Conservation (phyloP, 53 echinoderm and acorn worm species). For the Paracentrotus lividus region DNA sequence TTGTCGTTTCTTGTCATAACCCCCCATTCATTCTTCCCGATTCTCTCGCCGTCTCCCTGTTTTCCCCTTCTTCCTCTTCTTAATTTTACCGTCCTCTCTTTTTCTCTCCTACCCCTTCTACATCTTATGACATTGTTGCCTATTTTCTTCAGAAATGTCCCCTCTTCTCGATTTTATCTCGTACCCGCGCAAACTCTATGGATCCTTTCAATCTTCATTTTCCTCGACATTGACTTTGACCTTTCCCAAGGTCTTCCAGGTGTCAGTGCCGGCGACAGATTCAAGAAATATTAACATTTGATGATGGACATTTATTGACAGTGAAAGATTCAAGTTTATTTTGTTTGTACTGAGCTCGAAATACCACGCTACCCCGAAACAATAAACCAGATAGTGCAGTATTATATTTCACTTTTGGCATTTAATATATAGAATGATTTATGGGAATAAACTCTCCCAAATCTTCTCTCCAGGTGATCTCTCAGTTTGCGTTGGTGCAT, state of each 20-base stretch:
- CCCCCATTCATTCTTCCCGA: too few species aligned
- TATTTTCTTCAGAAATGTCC: not conserved
- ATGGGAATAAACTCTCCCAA: not conserved
- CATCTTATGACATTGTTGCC: too few species aligned
- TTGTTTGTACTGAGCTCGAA: not conserved
- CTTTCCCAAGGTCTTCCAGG: conserved; percentile 12
- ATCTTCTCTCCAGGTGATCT: not conserved
- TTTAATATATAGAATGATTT: conserved; percentile 8
- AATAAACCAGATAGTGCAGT: conserved; percentile 11
- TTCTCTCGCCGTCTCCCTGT: too few species aligned
- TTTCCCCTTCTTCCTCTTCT: too few species aligned
- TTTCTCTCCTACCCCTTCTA: not conserved
- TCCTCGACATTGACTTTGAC: conserved; percentile 16
- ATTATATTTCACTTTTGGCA: not conserved
- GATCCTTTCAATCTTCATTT: conserved; percentile 19
- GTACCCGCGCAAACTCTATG: too few species aligned
- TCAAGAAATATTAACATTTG: not conserved
- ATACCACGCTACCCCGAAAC: not conserved
- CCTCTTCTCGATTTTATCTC: not conserved
- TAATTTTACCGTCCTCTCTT: not conserved
- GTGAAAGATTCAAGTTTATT: conserved; percentile 22
- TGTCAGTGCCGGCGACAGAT: not conserved
- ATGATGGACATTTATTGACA: conserved; percentile 35
- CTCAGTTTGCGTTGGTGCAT: not conserved
- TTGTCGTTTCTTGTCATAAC: too few species aligned